These are phyloP conservation scores for chimpanzee (Pan troglodytes) DNA, from an alignment of 2,113 vertebrate species.

Conservation along the genomic window NHGRI_mPanTro3-v2.1_pri NC_072402.2:34344501-34345000, in stretches of 20 bases:
- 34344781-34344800: neutral
- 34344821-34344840: neutral
- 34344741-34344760: neutral
- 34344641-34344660: too few species aligned
- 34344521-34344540: too few species aligned
- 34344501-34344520: too few species aligned
- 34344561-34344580: too few species aligned
- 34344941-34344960: neutral
- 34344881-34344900: neutral
- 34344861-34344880: neutral
- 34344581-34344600: too few species aligned
- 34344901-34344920: constrained; percentile 20
- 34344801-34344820: neutral
- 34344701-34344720: too few species aligned
- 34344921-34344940: neutral
- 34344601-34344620: too few species aligned
- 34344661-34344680: too few species aligned
- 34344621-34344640: too few species aligned
- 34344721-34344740: too few species aligned
- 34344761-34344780: neutral
- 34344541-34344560: too few species aligned
- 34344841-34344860: neutral
- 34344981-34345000: neutral
- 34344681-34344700: too few species aligned
- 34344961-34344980: neutral